phyloP scores from a whole-genome alignment of 92 coral and sea anemone genomes.

The Hydrozoanthus gracilis region DNA sequence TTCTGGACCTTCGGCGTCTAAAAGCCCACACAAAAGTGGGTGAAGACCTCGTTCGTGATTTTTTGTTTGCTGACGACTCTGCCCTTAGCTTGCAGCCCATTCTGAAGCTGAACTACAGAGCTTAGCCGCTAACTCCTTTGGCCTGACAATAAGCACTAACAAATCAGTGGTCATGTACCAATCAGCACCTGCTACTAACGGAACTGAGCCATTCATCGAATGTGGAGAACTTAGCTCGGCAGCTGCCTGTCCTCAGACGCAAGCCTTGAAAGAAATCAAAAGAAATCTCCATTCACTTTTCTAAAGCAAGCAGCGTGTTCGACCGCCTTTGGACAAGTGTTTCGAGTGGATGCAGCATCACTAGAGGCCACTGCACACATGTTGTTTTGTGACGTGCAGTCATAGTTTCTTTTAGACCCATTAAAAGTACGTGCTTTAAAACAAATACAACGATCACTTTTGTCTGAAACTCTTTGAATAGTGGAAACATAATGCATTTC shows the following conservation, averaged over 20 bases:
- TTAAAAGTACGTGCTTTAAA: neutral
- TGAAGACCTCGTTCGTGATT: neutral
- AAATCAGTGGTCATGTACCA: neutral
- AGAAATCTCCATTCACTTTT: no score
- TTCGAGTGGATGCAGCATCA: no score
- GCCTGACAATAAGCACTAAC: neutral
- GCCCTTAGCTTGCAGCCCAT: neutral
- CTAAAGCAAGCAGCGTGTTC: no score
- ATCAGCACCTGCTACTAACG: no score
- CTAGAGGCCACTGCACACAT: no score
- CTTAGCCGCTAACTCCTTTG: neutral
- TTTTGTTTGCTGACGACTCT: no score
- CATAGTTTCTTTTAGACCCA: neutral
- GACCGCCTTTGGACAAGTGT: no score
- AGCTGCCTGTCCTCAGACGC: no score
- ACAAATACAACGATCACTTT: neutral
- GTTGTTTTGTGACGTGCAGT: conserved; percentile 2
- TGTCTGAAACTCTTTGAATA: conserved; percentile 8
- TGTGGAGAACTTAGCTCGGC: no score
- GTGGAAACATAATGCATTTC: conserved; percentile 54
- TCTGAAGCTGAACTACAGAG: neutral
- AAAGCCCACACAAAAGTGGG: neutral
- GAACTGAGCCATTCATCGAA: no score
- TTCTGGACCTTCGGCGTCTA: no score
- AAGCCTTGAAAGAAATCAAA: no score